Conservation (phyloP, 2,113 vertebrate genomes). For the Lepus americanus region DNA sequence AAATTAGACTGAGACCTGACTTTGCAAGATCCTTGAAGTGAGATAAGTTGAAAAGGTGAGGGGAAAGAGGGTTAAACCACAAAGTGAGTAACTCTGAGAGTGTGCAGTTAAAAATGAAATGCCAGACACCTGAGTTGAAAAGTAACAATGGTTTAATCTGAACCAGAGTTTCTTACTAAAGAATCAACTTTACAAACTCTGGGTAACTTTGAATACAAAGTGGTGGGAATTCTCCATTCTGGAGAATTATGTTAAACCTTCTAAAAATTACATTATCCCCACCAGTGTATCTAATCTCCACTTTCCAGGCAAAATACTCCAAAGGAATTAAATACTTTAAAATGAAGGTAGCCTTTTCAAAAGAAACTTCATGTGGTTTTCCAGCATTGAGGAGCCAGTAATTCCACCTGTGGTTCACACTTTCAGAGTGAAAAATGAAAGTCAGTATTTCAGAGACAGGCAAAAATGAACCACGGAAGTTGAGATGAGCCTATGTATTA, state of each 20-base stretch:
- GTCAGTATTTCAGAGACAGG: not conserved
- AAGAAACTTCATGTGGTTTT: constrained; percentile 6
- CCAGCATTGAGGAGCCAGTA: not conserved
- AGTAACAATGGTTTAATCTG: not conserved
- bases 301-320: not conserved
- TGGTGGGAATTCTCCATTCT: not conserved
- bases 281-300: not conserved
- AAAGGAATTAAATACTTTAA: not conserved
- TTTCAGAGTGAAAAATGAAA: not conserved
- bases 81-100: not conserved
- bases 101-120: constrained; percentile 5
- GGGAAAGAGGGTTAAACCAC: not conserved
- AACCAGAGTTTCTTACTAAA: not conserved
- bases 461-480: not conserved
- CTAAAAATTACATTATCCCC: constrained; percentile 12
- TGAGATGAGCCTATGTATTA: not conserved
- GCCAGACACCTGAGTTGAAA: not conserved
- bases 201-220: not conserved
- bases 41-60: not conserved
- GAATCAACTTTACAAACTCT: constrained; percentile 4
- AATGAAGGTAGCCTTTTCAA: not conserved
- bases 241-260: constrained; percentile 16
- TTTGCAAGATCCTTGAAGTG: constrained; percentile 56
- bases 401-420: not conserved
- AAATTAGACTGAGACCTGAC: constrained; percentile 53